Conservation (phyloP, 2,113 vertebrate genomes). For the Oryzias javanicus region DNA sequence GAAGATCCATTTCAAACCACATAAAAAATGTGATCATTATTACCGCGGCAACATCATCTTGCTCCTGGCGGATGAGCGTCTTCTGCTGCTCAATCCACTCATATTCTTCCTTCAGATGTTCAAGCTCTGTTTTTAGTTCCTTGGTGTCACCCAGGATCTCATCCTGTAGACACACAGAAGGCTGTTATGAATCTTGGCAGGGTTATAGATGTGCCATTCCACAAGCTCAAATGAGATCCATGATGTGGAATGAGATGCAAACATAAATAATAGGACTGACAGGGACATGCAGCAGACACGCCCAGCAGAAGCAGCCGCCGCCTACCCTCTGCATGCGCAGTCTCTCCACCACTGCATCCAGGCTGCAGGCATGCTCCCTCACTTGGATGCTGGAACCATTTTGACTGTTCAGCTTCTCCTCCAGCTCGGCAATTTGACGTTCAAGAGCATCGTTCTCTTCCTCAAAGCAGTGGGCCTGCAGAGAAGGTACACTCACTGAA, state of each 20-base stretch:
- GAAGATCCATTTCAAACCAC: not conserved
- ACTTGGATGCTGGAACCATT: conserved; percentile 10
- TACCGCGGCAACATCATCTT: conserved; percentile 70
- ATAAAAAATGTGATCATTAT: not conserved
- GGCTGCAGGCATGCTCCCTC: conserved; percentile 36
- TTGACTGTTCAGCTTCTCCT: conserved; percentile 35
- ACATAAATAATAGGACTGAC: not conserved
- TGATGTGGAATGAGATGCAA: not conserved
- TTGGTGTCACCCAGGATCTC: conserved; percentile 57
- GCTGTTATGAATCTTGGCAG: conserved; percentile 12
- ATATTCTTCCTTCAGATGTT: conserved; percentile 45
- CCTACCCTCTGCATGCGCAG: conserved; percentile 71
- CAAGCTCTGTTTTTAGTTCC: conserved; percentile 59
- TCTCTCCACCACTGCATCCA: conserved; percentile 67
- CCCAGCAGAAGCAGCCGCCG: conserved; percentile 8
- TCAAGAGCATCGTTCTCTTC: conserved; percentile 74
- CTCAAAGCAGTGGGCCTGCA: conserved; percentile 70
- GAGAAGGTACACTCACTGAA: conserved; percentile 10
- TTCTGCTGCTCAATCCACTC: conserved; percentile 57
- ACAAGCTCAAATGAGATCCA: conserved; percentile 5
- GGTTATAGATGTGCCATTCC: conserved; percentile 18
- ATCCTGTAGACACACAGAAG: conserved; percentile 57
- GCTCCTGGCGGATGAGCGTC: conserved; percentile 52
- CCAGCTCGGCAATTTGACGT: conserved; percentile 61
- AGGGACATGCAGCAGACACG: conserved; percentile 29